Evolutionary conservation across 2,888 invertebrate genomes (phyloP).

Genomic region (Orchesella flavescens): DNA sequence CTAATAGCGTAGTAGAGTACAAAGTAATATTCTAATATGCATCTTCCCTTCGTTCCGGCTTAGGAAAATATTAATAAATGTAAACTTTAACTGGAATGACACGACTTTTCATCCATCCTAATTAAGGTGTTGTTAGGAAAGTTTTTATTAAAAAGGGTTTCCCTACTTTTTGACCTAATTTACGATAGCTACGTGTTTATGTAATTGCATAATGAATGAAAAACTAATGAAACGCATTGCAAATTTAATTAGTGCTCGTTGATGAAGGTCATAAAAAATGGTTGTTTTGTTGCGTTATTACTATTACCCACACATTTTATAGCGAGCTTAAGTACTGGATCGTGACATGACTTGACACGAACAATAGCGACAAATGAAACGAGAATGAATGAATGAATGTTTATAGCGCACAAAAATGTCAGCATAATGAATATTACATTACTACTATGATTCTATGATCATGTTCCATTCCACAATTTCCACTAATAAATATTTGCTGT

Average conservation of each 20-base stretch:
- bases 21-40: too few species aligned
- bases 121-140: background rate
- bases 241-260: constrained; percentile 59
- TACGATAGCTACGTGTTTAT: too few species aligned
- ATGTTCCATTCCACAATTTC: background rate
- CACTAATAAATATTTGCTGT: constrained; percentile 54
- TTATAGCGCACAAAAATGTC: background rate
- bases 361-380: constrained; percentile 26
- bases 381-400: too few species aligned
- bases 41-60: too few species aligned
- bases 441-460: background rate
- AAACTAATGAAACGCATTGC: too few species aligned
- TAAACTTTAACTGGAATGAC: background rate
- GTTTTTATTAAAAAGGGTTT: too few species aligned
- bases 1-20: too few species aligned
- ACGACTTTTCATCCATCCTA: background rate
- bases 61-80: too few species aligned
- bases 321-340: constrained; percentile 48
- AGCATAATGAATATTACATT: constrained; percentile 34
- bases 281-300: constrained; percentile 50
- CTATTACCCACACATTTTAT: constrained; percentile 18
- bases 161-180: too few species aligned
- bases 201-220: background rate
- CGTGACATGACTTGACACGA: constrained; percentile 54
- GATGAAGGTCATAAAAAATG: constrained; percentile 54